phyloP scores from a whole-genome alignment of 2,113 vertebrate species.

The Cichladusa arquata region DNA sequence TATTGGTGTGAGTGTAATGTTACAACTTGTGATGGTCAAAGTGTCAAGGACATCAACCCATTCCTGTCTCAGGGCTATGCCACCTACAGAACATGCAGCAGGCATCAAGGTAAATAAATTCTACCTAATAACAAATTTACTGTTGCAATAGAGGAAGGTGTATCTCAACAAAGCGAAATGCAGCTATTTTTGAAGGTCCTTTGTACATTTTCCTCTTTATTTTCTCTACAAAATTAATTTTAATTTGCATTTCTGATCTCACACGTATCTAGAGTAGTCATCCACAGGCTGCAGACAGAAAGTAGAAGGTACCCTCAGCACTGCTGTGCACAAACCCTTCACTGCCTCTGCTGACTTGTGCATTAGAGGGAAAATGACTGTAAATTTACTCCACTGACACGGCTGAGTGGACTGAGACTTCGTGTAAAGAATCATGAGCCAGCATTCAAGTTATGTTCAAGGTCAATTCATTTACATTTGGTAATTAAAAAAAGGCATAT shows the following conservation, averaged over 20 bases:
- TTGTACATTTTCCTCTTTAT: not conserved
- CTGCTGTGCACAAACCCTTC: not conserved
- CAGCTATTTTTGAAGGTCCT: not conserved
- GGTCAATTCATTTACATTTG: slow-evolving; percentile 53
- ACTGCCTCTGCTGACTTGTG: not conserved
- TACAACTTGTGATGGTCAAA: not conserved
- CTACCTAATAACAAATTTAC: not conserved
- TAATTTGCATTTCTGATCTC: not conserved
- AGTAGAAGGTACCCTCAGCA: not conserved
- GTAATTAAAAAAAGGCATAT: slow-evolving; percentile 62
- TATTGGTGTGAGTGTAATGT: not conserved
- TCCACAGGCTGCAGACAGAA: not conserved
- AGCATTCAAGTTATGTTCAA: slow-evolving; percentile 40
- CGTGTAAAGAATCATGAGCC: slow-evolving; percentile 11
- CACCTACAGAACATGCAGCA: not conserved
- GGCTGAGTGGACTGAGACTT: slow-evolving; percentile 12
- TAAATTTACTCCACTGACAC: not conserved
- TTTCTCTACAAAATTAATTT: not conserved
- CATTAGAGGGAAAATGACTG: not conserved
- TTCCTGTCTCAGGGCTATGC: not conserved
- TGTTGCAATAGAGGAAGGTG: not conserved
- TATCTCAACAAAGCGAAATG: not conserved
- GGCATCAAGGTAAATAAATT: not conserved
- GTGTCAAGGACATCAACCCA: not conserved
- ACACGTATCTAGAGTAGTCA: not conserved